A percentile compares a stretch with the other conserved stretches of the same genome.
phyloP scores from a whole-genome alignment of 2,113 vertebrate genomes.

The Melanotaenia duboulayi region DNA sequence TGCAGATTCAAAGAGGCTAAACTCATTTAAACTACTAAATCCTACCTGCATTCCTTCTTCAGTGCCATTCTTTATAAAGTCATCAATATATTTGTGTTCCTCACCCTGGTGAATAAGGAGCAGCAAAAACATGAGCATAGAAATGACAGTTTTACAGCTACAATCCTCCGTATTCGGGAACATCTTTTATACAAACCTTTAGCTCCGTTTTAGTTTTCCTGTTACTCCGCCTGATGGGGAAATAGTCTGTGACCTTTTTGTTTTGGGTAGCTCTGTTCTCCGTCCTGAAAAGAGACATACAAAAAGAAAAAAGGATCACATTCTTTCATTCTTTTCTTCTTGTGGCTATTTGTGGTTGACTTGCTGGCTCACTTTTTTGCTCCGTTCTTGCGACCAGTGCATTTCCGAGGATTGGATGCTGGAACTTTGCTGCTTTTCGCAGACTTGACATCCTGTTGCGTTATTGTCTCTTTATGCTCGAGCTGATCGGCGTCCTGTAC shows the following conservation, averaged over 20 bases:
- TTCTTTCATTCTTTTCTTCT: neutral
- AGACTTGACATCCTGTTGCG: neutral
- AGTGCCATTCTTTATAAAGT: constrained; percentile 88
- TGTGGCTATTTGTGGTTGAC: neutral
- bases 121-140: neutral
- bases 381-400: constrained; percentile 76
- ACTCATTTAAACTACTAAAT: neutral
- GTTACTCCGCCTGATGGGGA: constrained; percentile 91
- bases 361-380: constrained; percentile 84
- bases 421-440: constrained; percentile 48
- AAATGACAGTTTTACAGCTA: neutral
- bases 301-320: neutral
- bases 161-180: neutral
- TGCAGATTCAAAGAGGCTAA: neutral
- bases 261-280: constrained; percentile 86
- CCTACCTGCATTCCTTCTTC: constrained; percentile 95
- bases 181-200: constrained; percentile 82
- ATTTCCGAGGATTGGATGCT: constrained; percentile 63
- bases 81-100: constrained; percentile 88
- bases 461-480: constrained; percentile 25
- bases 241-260: constrained; percentile 95
- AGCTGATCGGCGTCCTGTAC: constrained; percentile 29
- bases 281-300: constrained; percentile 71
- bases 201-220: constrained; percentile 92
- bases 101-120: constrained; percentile 82